Evolutionary conservation across 2,113 vertebrate genomes (phyloP).

Genomic region (Leptodactylus fuscus): DNA sequence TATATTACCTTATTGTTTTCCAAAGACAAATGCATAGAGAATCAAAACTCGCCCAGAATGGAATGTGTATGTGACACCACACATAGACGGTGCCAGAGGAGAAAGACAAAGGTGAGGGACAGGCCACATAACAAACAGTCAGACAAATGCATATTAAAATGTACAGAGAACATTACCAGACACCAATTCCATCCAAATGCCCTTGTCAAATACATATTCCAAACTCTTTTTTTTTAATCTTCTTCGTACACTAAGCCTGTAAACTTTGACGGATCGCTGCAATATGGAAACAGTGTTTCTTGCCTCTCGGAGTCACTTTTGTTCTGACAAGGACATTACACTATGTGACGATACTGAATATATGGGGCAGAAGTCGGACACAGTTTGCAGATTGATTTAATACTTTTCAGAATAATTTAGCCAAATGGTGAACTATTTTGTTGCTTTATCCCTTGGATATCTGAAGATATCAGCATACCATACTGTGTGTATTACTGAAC

Average conservation of each 20-base stretch:
- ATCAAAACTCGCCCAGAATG: not conserved
- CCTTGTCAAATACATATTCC: constrained; percentile 10
- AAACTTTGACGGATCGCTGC: constrained; percentile 1
- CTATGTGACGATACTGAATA: not conserved
- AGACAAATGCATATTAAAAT: constrained; percentile 12
- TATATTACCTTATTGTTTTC: constrained; percentile 23
- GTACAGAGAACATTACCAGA: constrained; percentile 31
- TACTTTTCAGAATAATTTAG: not conserved
- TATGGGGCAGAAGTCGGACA: not conserved
- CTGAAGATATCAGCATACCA: not conserved
- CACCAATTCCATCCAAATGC: constrained; percentile 7
- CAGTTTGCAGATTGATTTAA: not conserved
- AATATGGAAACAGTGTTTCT: not conserved
- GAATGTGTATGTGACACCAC: not conserved
- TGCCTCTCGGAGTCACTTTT: not conserved
- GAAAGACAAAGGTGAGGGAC: constrained; percentile 49
- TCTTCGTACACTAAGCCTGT: not conserved
- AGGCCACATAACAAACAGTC: constrained; percentile 16
- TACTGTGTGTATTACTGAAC: not conserved
- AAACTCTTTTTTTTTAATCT: not conserved
- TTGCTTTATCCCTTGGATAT: not conserved
- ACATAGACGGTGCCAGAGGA: not conserved
- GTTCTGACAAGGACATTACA: constrained; percentile 25
- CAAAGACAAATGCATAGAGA: not conserved
- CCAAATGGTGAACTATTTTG: not conserved